phyloP scores from a whole-genome alignment of 1,140 invertebrate genomes.

The Medauroidea extradentata region DNA sequence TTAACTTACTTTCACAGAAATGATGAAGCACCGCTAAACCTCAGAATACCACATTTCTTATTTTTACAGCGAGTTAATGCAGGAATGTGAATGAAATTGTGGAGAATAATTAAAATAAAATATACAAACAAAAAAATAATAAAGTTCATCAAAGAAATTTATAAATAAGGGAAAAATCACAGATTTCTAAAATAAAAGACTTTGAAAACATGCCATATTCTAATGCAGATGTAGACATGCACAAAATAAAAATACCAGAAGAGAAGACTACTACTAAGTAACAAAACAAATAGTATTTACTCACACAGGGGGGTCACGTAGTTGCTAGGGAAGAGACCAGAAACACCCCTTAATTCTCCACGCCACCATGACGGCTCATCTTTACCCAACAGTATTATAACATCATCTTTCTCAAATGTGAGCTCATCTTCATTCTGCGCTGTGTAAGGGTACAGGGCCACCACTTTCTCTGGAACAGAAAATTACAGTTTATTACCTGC shows the following conservation, averaged over 20 bases:
- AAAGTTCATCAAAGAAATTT: neutral
- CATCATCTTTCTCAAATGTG: constrained; percentile 89
- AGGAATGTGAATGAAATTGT: neutral
- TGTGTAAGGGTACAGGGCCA: constrained; percentile 87
- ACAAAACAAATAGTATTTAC: constrained; percentile 35
- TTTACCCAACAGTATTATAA: constrained; percentile 85
- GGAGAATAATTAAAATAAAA: too few relatives aligned
- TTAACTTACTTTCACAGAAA: too few relatives aligned
- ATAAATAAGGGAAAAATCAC: neutral
- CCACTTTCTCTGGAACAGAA: constrained; percentile 80
- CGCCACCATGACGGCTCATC: constrained; percentile 96
- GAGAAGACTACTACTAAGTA: neutral
- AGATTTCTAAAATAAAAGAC: neutral
- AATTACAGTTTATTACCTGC: too few relatives aligned
- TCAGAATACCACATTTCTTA: neutral
- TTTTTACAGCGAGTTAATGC: neutral
- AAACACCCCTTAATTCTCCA: constrained; percentile 82
- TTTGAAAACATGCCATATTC: neutral
- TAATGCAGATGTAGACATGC: neutral
- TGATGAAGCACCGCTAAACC: neutral
- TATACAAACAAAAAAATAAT: too few relatives aligned
- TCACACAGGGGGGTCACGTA: constrained; percentile 72
- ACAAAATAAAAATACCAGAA: too few relatives aligned
- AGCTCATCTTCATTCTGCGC: constrained; percentile 93
- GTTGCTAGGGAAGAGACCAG: constrained; percentile 88